Conservation (phyloP, 2,888 invertebrate species). For the Teinopalpus imperialis region DNA sequence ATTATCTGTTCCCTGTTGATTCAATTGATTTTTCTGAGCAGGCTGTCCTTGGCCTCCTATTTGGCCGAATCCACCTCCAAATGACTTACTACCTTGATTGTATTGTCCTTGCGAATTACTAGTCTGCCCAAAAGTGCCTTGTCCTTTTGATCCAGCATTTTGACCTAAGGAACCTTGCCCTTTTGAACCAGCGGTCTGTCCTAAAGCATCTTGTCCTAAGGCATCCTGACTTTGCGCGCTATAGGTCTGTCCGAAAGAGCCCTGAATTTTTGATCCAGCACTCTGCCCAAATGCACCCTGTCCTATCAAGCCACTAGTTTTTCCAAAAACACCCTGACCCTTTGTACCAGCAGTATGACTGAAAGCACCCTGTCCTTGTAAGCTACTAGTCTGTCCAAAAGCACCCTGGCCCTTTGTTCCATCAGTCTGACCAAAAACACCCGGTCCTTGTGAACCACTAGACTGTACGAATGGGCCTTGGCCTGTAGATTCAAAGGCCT, state of each 20-base stretch:
- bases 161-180: slow-evolving; percentile 9
- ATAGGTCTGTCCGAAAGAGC: slow-evolving; percentile 24
- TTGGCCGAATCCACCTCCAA: background rate
- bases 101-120: slow-evolving; percentile 7
- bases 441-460: background rate
- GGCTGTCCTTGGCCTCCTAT: slow-evolving; percentile 14
- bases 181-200: background rate
- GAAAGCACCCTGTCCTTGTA: slow-evolving; percentile 3
- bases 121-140: slow-evolving; percentile 14
- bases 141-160: slow-evolving; percentile 25
- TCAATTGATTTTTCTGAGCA: slow-evolving; percentile 2
- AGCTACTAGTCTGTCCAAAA: slow-evolving; percentile 7
- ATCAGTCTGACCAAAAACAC: slow-evolving; percentile 9
- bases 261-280: slow-evolving; percentile 12
- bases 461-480: slow-evolving; percentile 24
- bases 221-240: no score
- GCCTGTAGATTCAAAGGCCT: slow-evolving; percentile 22
- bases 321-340: slow-evolving; percentile 17
- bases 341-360: slow-evolving; percentile 4
- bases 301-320: background rate
- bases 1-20: background rate
- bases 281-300: slow-evolving; percentile 25
- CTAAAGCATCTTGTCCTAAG: no score
- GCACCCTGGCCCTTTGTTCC: slow-evolving; percentile 2
- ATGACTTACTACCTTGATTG: no score